Percentiles rank a stretch among this genome's conserved stretches.
These are phyloP conservation scores for Thymelicus sylvestris DNA, from an alignment of 2,888 invertebrate species.

Conservation along the genomic window DNA sequence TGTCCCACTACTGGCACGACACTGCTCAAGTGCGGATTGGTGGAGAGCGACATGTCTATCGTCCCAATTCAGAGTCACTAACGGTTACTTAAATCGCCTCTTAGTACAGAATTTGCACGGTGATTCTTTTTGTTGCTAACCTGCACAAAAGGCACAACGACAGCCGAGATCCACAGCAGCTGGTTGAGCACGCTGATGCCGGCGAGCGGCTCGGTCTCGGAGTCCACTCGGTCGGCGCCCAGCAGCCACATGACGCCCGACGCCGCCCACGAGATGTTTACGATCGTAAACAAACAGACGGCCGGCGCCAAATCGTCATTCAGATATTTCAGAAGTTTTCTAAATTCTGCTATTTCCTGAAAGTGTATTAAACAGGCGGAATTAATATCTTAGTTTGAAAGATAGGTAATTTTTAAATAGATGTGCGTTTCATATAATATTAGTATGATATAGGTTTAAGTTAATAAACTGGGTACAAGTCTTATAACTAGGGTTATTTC, in stretches of 20 bases:
- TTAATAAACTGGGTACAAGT: too few relatives aligned
- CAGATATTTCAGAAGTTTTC: conserved; percentile 90
- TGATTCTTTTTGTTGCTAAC: conserved; percentile 68
- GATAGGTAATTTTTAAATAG: too few relatives aligned
- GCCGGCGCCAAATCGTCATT: conserved; percentile 91
- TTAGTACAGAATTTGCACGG: too few relatives aligned
- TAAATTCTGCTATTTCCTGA: conserved; percentile 92
- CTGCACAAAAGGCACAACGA: conserved; percentile 89
- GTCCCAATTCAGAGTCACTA: too few relatives aligned
- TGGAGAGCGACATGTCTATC: too few relatives aligned
- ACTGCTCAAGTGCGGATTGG: too few relatives aligned
- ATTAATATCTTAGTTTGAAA: too few relatives aligned
- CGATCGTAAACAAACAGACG: conserved; percentile 90
- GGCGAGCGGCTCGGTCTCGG: conserved; percentile 82
- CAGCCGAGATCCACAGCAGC: conserved; percentile 87
- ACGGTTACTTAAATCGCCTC: too few relatives aligned
- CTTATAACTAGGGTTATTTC: too few relatives aligned
- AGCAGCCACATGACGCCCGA: conserved; percentile 89
- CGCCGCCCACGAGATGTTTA: conserved; percentile 89
- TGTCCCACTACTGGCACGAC: too few relatives aligned
- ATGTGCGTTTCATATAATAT: too few relatives aligned
- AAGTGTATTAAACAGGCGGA: neutral
- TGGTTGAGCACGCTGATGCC: conserved; percentile 86
- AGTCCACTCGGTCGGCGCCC: conserved; percentile 84
- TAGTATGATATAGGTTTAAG: too few relatives aligned